Conservation (phyloP, 2,797 vertebrate genomes). For the Peromyscus eremicus region DNA sequence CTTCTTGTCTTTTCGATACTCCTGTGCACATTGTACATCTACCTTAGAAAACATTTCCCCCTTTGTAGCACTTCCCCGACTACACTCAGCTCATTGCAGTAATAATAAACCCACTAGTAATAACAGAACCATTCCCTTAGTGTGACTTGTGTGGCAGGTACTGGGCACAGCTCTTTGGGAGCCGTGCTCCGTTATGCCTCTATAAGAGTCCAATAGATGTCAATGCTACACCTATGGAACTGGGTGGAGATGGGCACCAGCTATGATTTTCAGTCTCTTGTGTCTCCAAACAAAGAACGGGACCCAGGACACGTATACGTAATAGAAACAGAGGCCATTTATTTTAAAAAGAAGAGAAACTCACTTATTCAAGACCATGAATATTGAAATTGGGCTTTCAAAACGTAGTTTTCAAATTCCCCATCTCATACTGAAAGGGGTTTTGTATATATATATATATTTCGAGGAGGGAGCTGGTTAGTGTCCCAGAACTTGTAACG, state of each 20-base stretch:
- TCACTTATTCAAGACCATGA: not conserved
- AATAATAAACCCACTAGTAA: not conserved
- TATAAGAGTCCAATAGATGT: not conserved
- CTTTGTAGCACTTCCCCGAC: accelerated
- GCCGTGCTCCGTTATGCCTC: not conserved
- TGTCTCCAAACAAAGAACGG: not conserved
- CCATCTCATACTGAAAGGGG: not conserved
- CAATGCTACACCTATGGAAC: not conserved
- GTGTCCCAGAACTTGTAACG: not conserved
- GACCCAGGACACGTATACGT: not conserved
- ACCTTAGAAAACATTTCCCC: not conserved
- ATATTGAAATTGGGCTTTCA: slow-evolving; percentile 1
- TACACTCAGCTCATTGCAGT: not conserved
- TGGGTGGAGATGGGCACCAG: not conserved
- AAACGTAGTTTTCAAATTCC: not conserved
- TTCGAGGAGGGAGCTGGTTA: not conserved
- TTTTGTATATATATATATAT: not conserved
- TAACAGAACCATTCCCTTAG: not conserved
- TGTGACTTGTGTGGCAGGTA: not conserved
- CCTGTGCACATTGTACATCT: not conserved
- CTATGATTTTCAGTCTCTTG: not conserved
- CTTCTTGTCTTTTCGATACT: slow-evolving; percentile 16
- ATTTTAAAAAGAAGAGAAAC: not conserved
- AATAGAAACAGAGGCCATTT: not conserved
- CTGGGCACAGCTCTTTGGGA: not conserved